A percentile compares a stretch with the other conserved stretches of the same genome.
phyloP scores from a whole-genome alignment of 2,113 vertebrate genomes.

The Herpetotheres cachinnans region DNA sequence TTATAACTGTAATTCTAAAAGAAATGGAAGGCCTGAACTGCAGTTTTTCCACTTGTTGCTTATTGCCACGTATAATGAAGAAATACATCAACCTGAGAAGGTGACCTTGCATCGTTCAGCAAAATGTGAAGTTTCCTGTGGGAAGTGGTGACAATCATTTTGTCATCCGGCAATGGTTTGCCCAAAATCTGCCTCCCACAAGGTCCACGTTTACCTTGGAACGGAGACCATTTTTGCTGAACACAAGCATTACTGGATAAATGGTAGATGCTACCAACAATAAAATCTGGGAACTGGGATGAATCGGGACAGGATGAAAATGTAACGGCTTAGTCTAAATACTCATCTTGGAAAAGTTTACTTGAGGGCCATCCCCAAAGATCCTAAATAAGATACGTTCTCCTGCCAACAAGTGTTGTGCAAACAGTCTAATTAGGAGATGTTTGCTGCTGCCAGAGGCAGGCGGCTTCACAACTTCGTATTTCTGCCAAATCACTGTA shows the following conservation, averaged over 20 bases:
- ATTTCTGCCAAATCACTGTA: conserved; percentile 10
- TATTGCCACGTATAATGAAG: not conserved
- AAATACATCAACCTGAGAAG: not conserved
- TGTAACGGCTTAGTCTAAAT: not conserved
- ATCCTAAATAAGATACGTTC: not conserved
- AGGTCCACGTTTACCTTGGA: not conserved
- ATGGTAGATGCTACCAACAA: not conserved
- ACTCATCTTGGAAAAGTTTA: conserved; percentile 4
- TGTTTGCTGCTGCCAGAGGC: not conserved
- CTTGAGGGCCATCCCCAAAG: not conserved
- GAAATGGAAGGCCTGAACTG: not conserved
- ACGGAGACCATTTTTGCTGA: not conserved
- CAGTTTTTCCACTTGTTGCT: not conserved
- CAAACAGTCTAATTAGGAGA: conserved; percentile 19
- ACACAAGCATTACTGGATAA: not conserved
- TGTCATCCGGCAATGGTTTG: not conserved
- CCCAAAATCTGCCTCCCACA: not conserved
- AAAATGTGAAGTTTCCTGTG: not conserved
- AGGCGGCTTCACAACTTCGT: not conserved
- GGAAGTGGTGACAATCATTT: not conserved
- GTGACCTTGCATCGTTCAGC: not conserved
- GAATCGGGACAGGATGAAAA: not conserved
- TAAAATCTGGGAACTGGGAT: not conserved
- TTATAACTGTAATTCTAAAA: not conserved
- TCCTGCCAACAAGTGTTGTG: conserved; percentile 16